Evolutionary conservation across 1,140 invertebrate species (phyloP).

Genomic region (Halesus radiatus): DNA sequence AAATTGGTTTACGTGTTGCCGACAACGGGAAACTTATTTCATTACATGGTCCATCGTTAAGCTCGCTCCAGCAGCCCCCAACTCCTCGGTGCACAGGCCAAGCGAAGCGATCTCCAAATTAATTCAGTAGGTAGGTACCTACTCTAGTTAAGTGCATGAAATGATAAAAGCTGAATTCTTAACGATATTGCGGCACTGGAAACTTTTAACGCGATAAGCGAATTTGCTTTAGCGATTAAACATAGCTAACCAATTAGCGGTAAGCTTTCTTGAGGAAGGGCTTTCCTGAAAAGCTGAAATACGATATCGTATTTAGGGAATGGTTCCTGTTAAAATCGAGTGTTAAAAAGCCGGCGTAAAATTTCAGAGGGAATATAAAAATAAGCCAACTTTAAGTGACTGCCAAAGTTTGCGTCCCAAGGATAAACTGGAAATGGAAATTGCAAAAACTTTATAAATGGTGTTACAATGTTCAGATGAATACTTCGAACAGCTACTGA

Average conservation of each 20-base stretch:
- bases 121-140: neutral
- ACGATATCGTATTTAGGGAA: no score
- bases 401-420: no score
- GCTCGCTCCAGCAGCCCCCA: neutral
- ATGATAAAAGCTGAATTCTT: constrained; percentile 21
- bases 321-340: no score
- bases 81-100: neutral
- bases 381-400: no score
- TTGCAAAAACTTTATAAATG: no score
- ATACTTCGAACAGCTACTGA: no score
- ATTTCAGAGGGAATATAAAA: no score
- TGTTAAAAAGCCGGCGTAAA: no score
- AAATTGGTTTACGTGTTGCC: constrained; percentile 43
- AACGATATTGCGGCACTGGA: neutral
- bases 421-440: no score
- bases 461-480: no score
- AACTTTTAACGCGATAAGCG: constrained; percentile 2
- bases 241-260: neutral
- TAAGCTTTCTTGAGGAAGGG: no score
- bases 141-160: constrained; percentile 16
- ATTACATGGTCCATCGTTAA: constrained; percentile 37
- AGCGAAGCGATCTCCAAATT: neutral
- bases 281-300: no score
- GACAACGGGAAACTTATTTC: constrained; percentile 42
- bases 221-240: neutral